These are phyloP conservation scores for cattle (Bos taurus) DNA, from an alignment of 2,113 vertebrate genomes.

Conservation along the genomic window DNA sequence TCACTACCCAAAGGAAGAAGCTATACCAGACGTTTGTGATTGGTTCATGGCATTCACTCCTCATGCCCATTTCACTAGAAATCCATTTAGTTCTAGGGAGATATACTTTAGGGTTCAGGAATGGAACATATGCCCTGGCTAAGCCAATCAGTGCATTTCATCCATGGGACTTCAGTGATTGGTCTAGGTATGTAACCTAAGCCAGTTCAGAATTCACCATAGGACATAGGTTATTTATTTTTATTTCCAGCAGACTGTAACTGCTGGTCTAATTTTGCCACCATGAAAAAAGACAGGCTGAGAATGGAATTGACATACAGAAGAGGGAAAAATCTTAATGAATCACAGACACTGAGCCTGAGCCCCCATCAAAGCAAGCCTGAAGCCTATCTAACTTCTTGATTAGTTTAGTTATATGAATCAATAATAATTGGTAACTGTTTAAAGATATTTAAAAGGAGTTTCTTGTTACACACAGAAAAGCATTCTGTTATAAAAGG, in stretches of 20 bases:
- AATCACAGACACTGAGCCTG: background rate
- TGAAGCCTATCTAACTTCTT: background rate
- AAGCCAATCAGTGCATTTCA: background rate
- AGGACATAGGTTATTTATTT: background rate
- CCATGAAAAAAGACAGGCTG: background rate
- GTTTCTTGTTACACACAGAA: background rate
- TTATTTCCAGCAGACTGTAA: background rate
- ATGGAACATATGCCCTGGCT: background rate
- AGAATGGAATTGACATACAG: background rate
- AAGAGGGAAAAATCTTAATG: background rate
- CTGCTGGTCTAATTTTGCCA: background rate
- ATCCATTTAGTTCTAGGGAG: background rate
- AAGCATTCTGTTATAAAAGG: slow-evolving; percentile 68
- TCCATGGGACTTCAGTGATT: background rate
- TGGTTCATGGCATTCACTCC: background rate
- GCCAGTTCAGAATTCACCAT: background rate
- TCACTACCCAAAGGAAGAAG: background rate
- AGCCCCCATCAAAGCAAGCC: background rate
- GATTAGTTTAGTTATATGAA: background rate
- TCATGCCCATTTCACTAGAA: background rate
- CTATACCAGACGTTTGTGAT: background rate
- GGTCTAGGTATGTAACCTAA: background rate
- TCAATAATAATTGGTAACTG: background rate
- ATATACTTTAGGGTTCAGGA: background rate
- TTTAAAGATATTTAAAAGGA: background rate